Conservation (phyloP, 2,113 vertebrate genomes). For the Eudorcas thomsonii region DNA sequence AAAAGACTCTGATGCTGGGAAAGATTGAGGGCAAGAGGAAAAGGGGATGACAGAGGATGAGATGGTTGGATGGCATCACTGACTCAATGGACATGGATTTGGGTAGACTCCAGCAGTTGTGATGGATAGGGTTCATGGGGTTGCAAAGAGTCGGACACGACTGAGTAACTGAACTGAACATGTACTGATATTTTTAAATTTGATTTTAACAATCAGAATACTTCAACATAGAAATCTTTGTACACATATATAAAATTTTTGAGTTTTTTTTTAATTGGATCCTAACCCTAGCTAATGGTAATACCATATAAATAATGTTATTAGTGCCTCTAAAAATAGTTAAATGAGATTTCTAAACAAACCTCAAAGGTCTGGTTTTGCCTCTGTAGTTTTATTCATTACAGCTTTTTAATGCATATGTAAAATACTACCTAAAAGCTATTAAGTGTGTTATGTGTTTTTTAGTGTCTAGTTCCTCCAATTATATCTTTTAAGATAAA, state of each 20-base stretch:
- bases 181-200: not conserved
- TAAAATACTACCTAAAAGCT: not conserved
- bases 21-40: not conserved
- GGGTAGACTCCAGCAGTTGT: not conserved
- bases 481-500: not conserved
- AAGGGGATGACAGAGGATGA: not conserved
- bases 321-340: not conserved
- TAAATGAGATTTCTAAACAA: not conserved
- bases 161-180: not conserved
- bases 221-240: not conserved
- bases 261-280: not conserved
- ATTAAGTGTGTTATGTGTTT: not conserved
- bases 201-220: not conserved
- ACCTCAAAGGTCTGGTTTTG: not conserved
- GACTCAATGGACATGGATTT: not conserved
- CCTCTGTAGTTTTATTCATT: not conserved
- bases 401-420: not conserved
- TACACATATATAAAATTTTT: not conserved
- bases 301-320: not conserved
- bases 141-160: not conserved
- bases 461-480: not conserved
- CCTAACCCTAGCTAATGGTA: not conserved
- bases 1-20: not conserved
- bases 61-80: not conserved
- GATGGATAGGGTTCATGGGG: not conserved